A percentile compares a stretch with the other conserved stretches of the same genome.
Conservation (phyloP, 64 coral and sea anemone genomes). For the Montipora sp. region DNA sequence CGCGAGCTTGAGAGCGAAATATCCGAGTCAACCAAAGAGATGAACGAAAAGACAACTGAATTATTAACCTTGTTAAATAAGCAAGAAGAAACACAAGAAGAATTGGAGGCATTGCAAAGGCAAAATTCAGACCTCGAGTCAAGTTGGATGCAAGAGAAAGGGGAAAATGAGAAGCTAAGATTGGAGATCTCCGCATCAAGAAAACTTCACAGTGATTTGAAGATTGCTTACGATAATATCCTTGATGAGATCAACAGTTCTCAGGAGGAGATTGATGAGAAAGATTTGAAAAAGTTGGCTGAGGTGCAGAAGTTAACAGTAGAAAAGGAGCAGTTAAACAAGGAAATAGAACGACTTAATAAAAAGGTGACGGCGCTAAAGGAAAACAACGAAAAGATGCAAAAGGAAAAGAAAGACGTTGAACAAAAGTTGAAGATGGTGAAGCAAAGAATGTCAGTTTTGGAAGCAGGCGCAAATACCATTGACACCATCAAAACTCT, state of each 20-base stretch:
- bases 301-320: neutral
- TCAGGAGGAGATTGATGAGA: constrained; percentile 14
- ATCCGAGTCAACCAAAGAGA: neutral
- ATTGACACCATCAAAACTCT: constrained; percentile 32
- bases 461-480: constrained; percentile 14
- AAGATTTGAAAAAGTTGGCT: neutral
- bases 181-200: constrained; percentile 3
- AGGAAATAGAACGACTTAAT: neutral
- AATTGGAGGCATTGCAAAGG: constrained; percentile 1
- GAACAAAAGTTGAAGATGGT: constrained; percentile 31
- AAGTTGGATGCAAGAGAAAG: constrained; percentile 10
- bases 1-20: constrained; percentile 28
- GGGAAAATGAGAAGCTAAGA: constrained; percentile 21
- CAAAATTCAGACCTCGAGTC: constrained; percentile 22
- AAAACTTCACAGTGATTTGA: constrained; percentile 28
- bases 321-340: constrained; percentile 38
- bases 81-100: constrained; percentile 13
- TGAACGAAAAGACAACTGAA: constrained; percentile 24
- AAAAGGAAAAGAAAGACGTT: constrained; percentile 27
- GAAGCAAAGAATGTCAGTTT: constrained; percentile 17
- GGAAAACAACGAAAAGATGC: constrained; percentile 26
- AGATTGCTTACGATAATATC: constrained; percentile 20
- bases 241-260: constrained; percentile 34
- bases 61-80: constrained; percentile 14
- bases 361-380: constrained; percentile 5